These are phyloP conservation scores for Melanotaenia parkinsoni DNA, from an alignment of 2,797 vertebrate species.

Conservation along the genomic window DNA sequence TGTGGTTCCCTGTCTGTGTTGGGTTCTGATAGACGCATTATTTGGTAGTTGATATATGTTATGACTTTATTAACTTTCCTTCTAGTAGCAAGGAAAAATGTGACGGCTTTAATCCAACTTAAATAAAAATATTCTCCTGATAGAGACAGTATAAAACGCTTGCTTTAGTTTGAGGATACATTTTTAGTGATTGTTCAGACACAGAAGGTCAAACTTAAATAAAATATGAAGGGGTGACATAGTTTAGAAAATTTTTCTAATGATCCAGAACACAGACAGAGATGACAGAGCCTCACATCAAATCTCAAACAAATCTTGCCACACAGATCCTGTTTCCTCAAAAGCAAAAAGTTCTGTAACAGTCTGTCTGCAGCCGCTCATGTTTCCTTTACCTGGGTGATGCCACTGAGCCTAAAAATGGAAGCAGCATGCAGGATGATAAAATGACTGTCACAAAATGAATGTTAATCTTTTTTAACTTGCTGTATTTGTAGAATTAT, in stretches of 20 bases:
- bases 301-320: too few relatives aligned
- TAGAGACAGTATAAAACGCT: too few relatives aligned
- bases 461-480: not conserved
- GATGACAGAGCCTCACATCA: not conserved
- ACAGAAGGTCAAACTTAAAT: too few relatives aligned
- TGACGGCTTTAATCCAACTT: slow-evolving; percentile 18
- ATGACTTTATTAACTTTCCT: not conserved
- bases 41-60: not conserved
- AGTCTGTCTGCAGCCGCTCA: not conserved
- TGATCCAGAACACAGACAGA: not conserved
- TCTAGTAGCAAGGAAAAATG: slow-evolving; percentile 1
- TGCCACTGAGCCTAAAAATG: not conserved
- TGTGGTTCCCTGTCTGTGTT: not conserved
- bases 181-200: too few relatives aligned
- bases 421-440: not conserved
- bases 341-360: not conserved
- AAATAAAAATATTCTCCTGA: too few relatives aligned
- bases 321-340: slow-evolving; percentile 11
- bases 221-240: not conserved
- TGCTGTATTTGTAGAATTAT: not conserved
- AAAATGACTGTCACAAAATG: not conserved
- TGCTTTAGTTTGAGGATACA: too few relatives aligned
- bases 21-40: not conserved
- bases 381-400: not conserved
- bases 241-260: not conserved